phyloP scores from a whole-genome alignment of 1,140 invertebrate genomes.

The Doryteuthis pealeii region DNA sequence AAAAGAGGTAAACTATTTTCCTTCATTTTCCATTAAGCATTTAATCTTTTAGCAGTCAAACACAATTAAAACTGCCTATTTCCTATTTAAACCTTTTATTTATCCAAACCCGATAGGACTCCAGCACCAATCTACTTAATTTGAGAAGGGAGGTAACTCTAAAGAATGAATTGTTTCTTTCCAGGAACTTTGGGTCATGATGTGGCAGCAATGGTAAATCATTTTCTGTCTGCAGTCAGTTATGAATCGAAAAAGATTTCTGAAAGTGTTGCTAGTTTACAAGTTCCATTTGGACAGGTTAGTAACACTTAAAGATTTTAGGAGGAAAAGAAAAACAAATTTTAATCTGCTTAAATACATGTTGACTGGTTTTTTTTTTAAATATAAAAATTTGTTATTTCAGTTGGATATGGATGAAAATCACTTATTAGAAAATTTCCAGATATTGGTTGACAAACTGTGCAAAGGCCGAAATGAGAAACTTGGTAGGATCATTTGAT shows the following conservation, averaged over 20 bases:
- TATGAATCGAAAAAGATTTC: constrained; percentile 29
- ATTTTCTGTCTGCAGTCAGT: constrained; percentile 26
- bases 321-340: background rate
- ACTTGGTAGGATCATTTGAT: constrained; percentile 24
- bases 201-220: constrained; percentile 34
- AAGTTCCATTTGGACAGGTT: constrained; percentile 44
- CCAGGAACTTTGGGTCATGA: constrained; percentile 32
- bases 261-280: constrained; percentile 29
- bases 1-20: constrained; percentile 30
- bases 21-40: constrained; percentile 4
- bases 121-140: no score
- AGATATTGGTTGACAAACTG: constrained; percentile 25
- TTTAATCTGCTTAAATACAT: background rate
- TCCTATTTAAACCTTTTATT: background rate
- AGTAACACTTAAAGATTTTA: constrained; percentile 1
- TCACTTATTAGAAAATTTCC: constrained; percentile 34
- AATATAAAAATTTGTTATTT: constrained; percentile 13
- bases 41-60: background rate
- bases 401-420: constrained; percentile 37
- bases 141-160: no score
- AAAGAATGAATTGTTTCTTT: constrained; percentile 21
- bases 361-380: background rate
- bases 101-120: background rate
- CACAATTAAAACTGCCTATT: background rate
- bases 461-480: constrained; percentile 27